Evolutionary conservation across 2,888 invertebrate species (phyloP).

Genomic region (Argyra leucocephala): DNA sequence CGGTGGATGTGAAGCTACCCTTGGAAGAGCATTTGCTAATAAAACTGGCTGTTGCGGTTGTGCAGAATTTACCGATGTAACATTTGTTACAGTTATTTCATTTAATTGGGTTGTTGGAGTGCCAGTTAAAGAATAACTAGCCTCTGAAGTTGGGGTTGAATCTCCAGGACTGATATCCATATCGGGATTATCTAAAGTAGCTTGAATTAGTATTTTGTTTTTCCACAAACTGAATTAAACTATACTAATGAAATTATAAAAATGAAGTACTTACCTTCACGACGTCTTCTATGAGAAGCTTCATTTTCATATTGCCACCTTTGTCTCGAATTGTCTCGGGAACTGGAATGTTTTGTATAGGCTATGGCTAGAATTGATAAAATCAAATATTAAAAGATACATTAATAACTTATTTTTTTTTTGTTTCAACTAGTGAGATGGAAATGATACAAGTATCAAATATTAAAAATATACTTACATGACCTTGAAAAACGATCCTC

Average conservation of each 20-base stretch:
- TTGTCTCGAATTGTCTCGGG: constrained; percentile 46
- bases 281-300: constrained; percentile 40
- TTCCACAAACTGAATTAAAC: not conserved
- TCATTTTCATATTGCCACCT: constrained; percentile 44
- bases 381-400: not conserved
- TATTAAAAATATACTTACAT: constrained; percentile 29
- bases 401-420: not conserved
- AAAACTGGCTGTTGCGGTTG: constrained; percentile 37
- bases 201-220: not conserved
- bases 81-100: constrained; percentile 24
- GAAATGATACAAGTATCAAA: not conserved
- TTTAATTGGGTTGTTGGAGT: constrained; percentile 37
- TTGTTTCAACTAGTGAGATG: no score
- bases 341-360: constrained; percentile 69
- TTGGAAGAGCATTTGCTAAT: constrained; percentile 49
- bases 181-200: constrained; percentile 56
- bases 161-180: constrained; percentile 92
- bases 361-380: constrained; percentile 37
- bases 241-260: not conserved
- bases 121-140: constrained; percentile 51
- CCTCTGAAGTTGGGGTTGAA: constrained; percentile 78
- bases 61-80: constrained; percentile 27
- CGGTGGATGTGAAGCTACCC: constrained; percentile 43
- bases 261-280: constrained; percentile 34
- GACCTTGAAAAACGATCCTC: constrained; percentile 44